Evolutionary conservation across 1,140 invertebrate species (phyloP).

Genomic region (Drosophila simulans): DNA sequence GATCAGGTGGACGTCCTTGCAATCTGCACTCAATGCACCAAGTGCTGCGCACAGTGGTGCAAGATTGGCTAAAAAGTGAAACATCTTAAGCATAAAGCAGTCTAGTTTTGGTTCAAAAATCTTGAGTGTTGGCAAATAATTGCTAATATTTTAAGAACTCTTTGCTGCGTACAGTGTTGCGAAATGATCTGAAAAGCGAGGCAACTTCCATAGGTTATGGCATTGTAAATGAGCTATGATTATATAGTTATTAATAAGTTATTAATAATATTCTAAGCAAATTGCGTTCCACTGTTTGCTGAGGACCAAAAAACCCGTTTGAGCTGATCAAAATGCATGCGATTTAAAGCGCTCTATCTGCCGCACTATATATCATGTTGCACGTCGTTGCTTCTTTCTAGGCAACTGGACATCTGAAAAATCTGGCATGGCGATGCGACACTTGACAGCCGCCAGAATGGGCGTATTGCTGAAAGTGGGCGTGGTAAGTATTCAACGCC

Average conservation of each 20-base stretch:
- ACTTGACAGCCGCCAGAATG: constrained; percentile 26
- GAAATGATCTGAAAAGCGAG: too few relatives aligned
- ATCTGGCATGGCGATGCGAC: constrained; percentile 21
- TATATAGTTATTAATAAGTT: too few relatives aligned
- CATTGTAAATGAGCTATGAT: too few relatives aligned
- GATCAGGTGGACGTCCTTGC: constrained; percentile 81
- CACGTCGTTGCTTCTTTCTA: constrained; percentile 21
- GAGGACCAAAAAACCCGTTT: constrained; percentile 40
- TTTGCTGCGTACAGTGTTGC: too few relatives aligned
- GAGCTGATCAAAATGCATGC: constrained; percentile 28
- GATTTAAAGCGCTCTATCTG: constrained; percentile 34
- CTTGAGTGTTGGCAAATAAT: too few relatives aligned
- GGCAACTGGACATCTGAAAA: constrained; percentile 12
- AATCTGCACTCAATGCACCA: constrained; percentile 19
- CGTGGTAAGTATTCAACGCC: constrained; percentile 39
- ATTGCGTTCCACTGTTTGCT: constrained; percentile 27
- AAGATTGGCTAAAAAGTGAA: neutral
- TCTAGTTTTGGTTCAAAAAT: too few relatives aligned
- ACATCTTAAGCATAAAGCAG: too few relatives aligned
- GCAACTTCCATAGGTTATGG: too few relatives aligned
- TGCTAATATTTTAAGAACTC: too few relatives aligned
- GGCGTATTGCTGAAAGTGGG: constrained; percentile 37
- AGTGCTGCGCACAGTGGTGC: constrained; percentile 29
- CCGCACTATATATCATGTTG: constrained; percentile 26
- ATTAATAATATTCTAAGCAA: too few relatives aligned